Evolutionary conservation across 2,113 vertebrate species (phyloP), one percentile per base, ranked within the genome.

Genomic region (Melanocharis versteri): DNA sequence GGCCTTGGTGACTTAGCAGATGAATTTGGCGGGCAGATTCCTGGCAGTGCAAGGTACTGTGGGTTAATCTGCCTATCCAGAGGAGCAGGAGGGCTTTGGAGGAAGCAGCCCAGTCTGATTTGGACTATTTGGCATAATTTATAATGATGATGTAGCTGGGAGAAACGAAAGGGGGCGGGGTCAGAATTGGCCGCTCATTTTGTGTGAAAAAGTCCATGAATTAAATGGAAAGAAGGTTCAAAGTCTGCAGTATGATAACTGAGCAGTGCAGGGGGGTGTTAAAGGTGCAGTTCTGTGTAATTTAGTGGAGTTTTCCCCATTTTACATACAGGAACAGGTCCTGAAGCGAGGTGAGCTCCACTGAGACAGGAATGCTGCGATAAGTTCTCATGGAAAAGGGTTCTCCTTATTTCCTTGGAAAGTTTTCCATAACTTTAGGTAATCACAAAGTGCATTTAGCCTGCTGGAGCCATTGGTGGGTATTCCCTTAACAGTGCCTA

Each of bases 361-460:
- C 62, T 14, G 51, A 78, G 83, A 35, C 47, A 37, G 90, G 69
- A 62, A 33, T 60, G 88, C 82, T 72, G 56, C 13, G 31, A 33
- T 60, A 15, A 51, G 68, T 78, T 94, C 72, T 70, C 33, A 8
- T 81, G 58, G 84, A 76, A 89, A 33, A 90, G 15, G 10, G 5
- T 87, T 95, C 92, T 91, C 61, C 64, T 79, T 35, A 47, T 53
- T 78, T 75, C 47, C 5, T 53, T 45, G 53, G 21, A 19, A 73
- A 96, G 70, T 94, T 90, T 69, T 93, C 90, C 95, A 77, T 94
- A 75, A 92, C 91, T 97, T 88, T 96, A 75, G 91, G 54, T 85
- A 83, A 97, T 96, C 97, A 96, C 97, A 48, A 97, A 98, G 97
- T 97, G 97, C 97, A 96, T 98, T 95, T 97, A 96, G 96, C 87